Evolutionary conservation across 2,888 invertebrate species (phyloP), one percentile per base, ranked within the genome.

Genomic region (Hypercompe scribonia): DNA sequence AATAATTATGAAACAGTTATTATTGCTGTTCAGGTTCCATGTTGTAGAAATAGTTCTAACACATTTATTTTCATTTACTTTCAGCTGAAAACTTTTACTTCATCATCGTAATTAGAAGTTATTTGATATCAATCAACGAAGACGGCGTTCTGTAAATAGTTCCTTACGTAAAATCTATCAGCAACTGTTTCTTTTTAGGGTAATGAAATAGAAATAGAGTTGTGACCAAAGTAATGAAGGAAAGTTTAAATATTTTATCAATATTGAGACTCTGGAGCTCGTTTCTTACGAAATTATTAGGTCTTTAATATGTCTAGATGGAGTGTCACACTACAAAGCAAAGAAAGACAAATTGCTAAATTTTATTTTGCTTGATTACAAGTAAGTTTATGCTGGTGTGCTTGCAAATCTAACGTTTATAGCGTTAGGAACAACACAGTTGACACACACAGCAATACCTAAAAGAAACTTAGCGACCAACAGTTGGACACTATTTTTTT

Each of bases 41-140:
- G n/a, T n/a, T n/a, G n/a, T n/a, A n/a, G n/a, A n/a, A n/a, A n/a
- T 11, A 18, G 31, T 61, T 18, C 21, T 66, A 24, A 46, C 8
- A 42, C 39, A 24, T 46, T 66, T 21, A 42, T 31, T 50, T 68
- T 34, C 28, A 65, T 64, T 31, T 61, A 1, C 58, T 92, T 93
- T 81, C 93, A 95, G 95, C 92, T 69, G 93, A 91, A 84, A 95
- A 95, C 78, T 89, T 95, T 79, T 95, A 95, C 88, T 94, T 90
- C 83, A 94, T 95, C 81, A 89, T 94, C 73, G 91, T 95, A 3
- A 94, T 95, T 61, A 89, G 95, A 67, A 95, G 95, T 85, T 95
- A 95, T 72, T 84, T 95, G 87, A 91, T 95, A 85, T 95, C 95
- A 13, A 91, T 94, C 83, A 93, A 94, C 83, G 95, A 95, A 90